Evolutionary conservation across 2,797 vertebrate genomes (phyloP).

Genomic region (Orientallactaga sibirica): DNA sequence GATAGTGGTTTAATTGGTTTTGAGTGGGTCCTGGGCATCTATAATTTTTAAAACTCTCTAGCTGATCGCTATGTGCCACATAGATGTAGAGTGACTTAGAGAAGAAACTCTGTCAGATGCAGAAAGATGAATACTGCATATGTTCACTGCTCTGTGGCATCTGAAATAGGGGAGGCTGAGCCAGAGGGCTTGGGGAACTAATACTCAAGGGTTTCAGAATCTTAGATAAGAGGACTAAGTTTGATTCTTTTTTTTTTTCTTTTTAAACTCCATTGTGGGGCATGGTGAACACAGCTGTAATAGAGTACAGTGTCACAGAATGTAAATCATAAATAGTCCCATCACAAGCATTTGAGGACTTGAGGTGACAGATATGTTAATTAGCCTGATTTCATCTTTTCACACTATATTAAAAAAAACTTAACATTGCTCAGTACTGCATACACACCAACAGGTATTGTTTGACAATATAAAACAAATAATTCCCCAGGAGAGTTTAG

Average conservation of each 20-base stretch:
- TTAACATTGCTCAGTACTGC: neutral
- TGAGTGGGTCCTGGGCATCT: neutral
- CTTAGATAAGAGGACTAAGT: neutral
- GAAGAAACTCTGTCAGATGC: neutral
- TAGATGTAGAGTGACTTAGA: neutral
- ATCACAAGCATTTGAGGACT: neutral
- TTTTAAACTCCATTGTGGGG: neutral
- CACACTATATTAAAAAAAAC: neutral
- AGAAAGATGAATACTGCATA: neutral
- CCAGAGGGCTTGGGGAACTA: too few relatives aligned
- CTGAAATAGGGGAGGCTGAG: too few relatives aligned
- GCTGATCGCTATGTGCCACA: neutral
- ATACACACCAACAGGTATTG: neutral
- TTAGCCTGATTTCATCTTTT: constrained; percentile 23
- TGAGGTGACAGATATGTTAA: neutral
- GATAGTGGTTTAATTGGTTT: neutral
- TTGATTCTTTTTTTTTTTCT: neutral
- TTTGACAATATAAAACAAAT: constrained; percentile 2
- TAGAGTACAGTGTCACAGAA: neutral
- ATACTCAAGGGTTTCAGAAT: neutral
- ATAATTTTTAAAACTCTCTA: neutral
- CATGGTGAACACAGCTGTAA: neutral
- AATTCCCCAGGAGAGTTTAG: neutral
- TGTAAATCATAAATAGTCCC: constrained; percentile 11
- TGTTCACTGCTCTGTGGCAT: too few relatives aligned